Evolutionary conservation across 2,113 vertebrate genomes (phyloP), one percentile per base, ranked within the genome.

Genomic region (Tychaedon coryphoeus): DNA sequence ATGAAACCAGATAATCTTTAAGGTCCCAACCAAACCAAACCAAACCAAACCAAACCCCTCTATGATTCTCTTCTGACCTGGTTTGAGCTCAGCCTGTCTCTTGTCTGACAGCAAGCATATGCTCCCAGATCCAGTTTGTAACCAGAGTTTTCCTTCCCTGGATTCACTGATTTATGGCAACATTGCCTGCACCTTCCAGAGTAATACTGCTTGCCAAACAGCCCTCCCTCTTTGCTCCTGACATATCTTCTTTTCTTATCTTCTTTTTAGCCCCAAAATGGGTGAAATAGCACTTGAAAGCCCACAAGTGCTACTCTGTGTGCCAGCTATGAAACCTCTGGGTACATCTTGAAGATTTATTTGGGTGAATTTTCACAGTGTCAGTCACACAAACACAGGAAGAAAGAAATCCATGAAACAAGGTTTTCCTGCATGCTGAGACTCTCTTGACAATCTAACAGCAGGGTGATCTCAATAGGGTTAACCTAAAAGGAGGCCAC

Each of bases 91-190:
- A 78, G 12, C 16, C 25, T 16, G 1, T 33, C 12, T 75, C 16
- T 34, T 72, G 12, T 26, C 24, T 3, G 3, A 36, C 19, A 64
- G 51, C 13, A 77, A 74, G 18, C 0, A 0, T 13, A 16, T 14
- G 26, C 2, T 79, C 17, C 48, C 45, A 73, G 33, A 53, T 47
- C 34, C 61, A 24, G 7, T 36, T 45, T 73, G 22, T 57, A 82
- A 53, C 14, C 14, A 40, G 43, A 73, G 19, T 56, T 86, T 72
- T 65, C 15, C n/a, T 76, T 26, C 69, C 12, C n/a, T 61, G n/a
- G 24, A 13, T 60, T 50, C 36, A 70, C 12, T 58, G 64, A 19
- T 36, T 62, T 66, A 54, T 18, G 43, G 31, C 31, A 72, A 25
- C 8, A 38, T 4, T 18, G 9, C 13, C 40, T 9, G 1, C 11